These are phyloP conservation scores for Bombus impatiens DNA, from an alignment of 1,140 invertebrate genomes.

Conservation along the genomic window DNA sequence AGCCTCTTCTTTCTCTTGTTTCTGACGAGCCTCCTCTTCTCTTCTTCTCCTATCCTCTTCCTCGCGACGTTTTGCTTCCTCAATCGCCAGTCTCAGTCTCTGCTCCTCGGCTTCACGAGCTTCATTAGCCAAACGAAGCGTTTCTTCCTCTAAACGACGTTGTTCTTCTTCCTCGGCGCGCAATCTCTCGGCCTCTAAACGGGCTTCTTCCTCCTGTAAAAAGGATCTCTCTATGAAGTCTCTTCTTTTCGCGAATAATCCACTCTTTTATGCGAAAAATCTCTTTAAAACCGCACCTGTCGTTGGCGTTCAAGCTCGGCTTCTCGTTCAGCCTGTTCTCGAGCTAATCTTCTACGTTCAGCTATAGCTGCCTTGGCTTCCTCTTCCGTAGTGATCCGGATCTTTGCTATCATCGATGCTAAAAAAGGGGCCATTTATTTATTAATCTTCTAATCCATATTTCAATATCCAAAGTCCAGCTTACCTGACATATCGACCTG, in stretches of 20 bases:
- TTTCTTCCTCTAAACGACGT: constrained; percentile 89
- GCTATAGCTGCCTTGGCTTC: constrained; percentile 94
- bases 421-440: constrained; percentile 41
- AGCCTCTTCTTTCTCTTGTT: constrained; percentile 89
- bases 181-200: constrained; percentile 88
- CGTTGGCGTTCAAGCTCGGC: constrained; percentile 91
- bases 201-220: constrained; percentile 86
- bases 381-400: constrained; percentile 92
- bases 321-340: constrained; percentile 93
- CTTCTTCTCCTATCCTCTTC: constrained; percentile 86
- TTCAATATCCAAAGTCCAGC: background rate
- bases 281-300: constrained; percentile 78
- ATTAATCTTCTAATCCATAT: background rate
- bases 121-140: constrained; percentile 86
- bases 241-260: too few relatives aligned
- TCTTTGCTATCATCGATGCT: constrained; percentile 89
- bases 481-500: constrained; percentile 80
- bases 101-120: constrained; percentile 89
- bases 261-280: background rate
- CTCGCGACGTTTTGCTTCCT: constrained; percentile 85
- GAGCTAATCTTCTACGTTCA: constrained; percentile 90
- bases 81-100: constrained; percentile 88
- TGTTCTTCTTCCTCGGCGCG: constrained; percentile 92
- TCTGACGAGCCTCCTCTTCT: constrained; percentile 87
- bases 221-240: constrained; percentile 14